phyloP scores from a whole-genome alignment of 2,888 invertebrate genomes.

The Eubasilissa splendida region DNA sequence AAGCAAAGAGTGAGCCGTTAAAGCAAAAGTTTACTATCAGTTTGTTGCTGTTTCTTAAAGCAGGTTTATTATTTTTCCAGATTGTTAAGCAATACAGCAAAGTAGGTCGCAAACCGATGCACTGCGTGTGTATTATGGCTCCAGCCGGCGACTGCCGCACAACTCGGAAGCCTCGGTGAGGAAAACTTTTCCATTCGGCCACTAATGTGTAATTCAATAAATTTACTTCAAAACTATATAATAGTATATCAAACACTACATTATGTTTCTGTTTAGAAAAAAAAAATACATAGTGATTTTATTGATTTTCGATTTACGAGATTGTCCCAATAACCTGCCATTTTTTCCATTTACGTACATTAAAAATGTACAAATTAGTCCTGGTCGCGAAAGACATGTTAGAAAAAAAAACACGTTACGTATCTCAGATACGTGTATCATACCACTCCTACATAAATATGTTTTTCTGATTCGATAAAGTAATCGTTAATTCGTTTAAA shows the following conservation, averaged over 20 bases:
- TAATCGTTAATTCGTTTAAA: no score
- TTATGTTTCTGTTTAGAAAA: no score
- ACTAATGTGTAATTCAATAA: constrained; percentile 18
- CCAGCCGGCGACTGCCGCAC: neutral
- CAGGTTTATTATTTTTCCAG: constrained; percentile 43
- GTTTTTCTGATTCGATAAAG: no score
- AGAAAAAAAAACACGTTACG: no score
- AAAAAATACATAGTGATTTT: no score
- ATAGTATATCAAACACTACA: neutral
- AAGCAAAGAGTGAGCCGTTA: neutral
- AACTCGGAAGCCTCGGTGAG: constrained; percentile 18
- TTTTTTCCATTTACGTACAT: no score
- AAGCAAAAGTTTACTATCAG: neutral
- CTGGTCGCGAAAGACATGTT: no score
- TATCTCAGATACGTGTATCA: no score
- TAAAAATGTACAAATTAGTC: no score
- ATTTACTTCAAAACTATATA: constrained; percentile 20
- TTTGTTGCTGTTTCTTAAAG: neutral
- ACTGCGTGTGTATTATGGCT: neutral
- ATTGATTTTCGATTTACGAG: no score
- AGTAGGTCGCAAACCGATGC: constrained; percentile 33
- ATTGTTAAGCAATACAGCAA: constrained; percentile 33
- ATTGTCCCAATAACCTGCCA: no score
- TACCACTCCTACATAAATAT: no score
- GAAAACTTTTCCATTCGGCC: constrained; percentile 41